A percentile compares a stretch with the other conserved stretches of the same genome.
Evolutionary conservation across 2,888 invertebrate genomes (phyloP).

Genomic region (Geotrupes spiniger): DNA sequence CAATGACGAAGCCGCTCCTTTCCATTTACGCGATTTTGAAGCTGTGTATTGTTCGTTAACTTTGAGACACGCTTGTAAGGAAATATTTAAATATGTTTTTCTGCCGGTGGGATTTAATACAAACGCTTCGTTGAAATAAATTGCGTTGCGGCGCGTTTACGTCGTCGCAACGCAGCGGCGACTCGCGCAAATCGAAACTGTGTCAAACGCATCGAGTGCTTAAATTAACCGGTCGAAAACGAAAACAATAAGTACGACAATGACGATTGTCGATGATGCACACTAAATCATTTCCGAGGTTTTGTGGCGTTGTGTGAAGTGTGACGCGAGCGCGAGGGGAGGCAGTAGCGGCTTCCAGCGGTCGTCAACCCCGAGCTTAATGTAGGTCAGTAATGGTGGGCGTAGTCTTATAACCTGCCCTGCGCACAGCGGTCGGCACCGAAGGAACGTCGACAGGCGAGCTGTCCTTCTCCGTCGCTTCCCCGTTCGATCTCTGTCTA

Average conservation of each 20-base stretch:
- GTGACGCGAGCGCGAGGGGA: conserved; percentile 12
- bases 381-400: conserved; percentile 50
- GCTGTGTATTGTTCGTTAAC: no score
- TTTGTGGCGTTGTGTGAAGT: conserved; percentile 15
- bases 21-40: no score
- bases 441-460: no score
- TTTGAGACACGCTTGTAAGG: no score
- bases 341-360: conserved; percentile 27
- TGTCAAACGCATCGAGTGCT: not conserved
- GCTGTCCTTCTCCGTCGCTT: not conserved
- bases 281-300: conserved; percentile 21
- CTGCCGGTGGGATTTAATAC: no score
- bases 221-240: conserved; percentile 1
- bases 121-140: no score
- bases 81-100: no score
- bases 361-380: conserved; percentile 44
- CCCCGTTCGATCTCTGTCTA: not conserved
- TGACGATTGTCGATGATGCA: conserved; percentile 18
- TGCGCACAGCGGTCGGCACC: conserved; percentile 14
- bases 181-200: not conserved
- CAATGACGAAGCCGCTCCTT: no score
- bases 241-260: conserved; percentile 20
- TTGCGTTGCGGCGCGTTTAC: no score
- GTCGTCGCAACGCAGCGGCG: no score
- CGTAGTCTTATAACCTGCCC: conserved; percentile 30